A percentile compares a stretch with the other conserved stretches of the same genome.
Conservation (phyloP, 2,113 vertebrate species). For the Sakesphorus luctuosus region DNA sequence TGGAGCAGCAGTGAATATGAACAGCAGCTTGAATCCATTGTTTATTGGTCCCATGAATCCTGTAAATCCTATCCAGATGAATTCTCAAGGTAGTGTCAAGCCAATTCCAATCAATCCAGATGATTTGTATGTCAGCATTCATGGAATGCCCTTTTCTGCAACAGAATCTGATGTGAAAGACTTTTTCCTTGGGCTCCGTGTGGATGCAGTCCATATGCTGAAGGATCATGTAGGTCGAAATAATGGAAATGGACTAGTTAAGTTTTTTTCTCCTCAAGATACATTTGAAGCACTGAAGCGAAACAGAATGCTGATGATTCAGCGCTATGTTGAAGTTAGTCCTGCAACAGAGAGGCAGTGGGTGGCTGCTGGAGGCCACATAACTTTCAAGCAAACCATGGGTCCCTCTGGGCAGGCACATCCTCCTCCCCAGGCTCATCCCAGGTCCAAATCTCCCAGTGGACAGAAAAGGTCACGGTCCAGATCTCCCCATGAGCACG, state of each 20-base stretch:
- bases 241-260: conserved; percentile 92
- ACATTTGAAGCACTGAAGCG: conserved; percentile 94
- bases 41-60: conserved; percentile 90
- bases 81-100: conserved; percentile 90
- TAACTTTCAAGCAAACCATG: conserved; percentile 72
- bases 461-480: conserved; percentile 88
- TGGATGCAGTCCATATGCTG: conserved; percentile 88
- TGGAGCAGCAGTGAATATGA: conserved; percentile 84
- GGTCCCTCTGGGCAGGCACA: conserved; percentile 78
- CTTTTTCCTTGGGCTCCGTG: conserved; percentile 92
- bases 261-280: conserved; percentile 95
- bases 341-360: conserved; percentile 95
- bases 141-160: conserved; percentile 92
- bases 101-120: conserved; percentile 87
- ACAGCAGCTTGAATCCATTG: conserved; percentile 88
- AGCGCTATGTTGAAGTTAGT: conserved; percentile 92
- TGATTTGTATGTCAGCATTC: conserved; percentile 90
- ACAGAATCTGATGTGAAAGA: conserved; percentile 91
- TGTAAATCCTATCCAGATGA: conserved; percentile 86
- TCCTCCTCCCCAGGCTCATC: conserved; percentile 75
- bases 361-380: conserved; percentile 84
- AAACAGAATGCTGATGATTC: conserved; percentile 93
- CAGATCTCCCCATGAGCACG: conserved; percentile 92
- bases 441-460: conserved; percentile 81
- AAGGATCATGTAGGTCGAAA: conserved; percentile 91